A percentile compares a stretch with the other conserved stretches of the same genome.
phyloP scores from a whole-genome alignment of 2,797 vertebrate species.

The Chelmon rostratus region DNA sequence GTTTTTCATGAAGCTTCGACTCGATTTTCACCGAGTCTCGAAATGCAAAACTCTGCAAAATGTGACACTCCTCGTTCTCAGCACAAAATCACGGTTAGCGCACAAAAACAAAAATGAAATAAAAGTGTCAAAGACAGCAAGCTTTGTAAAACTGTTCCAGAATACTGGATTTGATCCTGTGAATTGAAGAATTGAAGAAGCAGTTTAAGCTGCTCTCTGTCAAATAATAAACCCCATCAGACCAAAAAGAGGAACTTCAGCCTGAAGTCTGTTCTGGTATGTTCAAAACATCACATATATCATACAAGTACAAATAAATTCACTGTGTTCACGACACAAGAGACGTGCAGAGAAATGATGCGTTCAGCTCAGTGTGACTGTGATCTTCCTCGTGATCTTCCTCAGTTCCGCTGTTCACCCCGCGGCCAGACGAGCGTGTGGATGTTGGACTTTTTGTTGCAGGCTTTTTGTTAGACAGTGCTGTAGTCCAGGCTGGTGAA shows the following conservation, averaged over 20 bases:
- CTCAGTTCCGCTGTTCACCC: background rate
- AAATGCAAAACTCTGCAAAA: conserved; percentile 59
- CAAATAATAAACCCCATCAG: background rate
- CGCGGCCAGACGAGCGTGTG: too few species aligned
- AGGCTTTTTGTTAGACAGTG: too few species aligned
- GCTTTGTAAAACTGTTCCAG: background rate
- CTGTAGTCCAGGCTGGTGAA: too few species aligned
- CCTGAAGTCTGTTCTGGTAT: background rate
- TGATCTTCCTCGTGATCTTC: background rate
- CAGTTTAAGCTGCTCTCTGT: background rate
- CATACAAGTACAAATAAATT: too few species aligned
- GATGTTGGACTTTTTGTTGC: background rate
- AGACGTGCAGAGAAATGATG: too few species aligned
- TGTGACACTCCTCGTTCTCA: conserved; percentile 43
- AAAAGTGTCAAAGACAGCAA: conserved; percentile 9
- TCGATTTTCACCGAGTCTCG: conserved; percentile 47
- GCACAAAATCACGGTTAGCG: conserved; percentile 39
- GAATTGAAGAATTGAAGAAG: background rate
- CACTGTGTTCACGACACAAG: too few species aligned
- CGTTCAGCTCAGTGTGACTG: too few species aligned
- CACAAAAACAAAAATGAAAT: conserved; percentile 25
- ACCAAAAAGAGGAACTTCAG: background rate
- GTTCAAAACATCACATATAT: too few species aligned
- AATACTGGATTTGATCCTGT: background rate
- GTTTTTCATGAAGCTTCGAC: conserved; percentile 43